These are phyloP conservation scores for Lithodes maja DNA, from an alignment of 2,888 invertebrate genomes.

Conservation along the genomic window DNA sequence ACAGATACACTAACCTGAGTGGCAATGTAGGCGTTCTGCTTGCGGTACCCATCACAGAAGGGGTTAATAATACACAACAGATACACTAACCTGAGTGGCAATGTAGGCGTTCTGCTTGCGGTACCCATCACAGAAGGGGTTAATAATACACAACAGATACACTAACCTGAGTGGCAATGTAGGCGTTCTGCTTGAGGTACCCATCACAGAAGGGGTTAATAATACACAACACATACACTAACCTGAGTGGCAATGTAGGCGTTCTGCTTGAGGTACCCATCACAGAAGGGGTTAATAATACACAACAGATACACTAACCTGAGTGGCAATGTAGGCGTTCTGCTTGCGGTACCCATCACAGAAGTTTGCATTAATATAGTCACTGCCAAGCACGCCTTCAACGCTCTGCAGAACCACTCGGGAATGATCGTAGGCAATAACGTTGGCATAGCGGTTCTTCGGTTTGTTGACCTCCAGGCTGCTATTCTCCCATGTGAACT, in stretches of 20 bases:
- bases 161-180: too few relatives aligned
- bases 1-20: too few relatives aligned
- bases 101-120: conserved; percentile 98
- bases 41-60: too few relatives aligned
- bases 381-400: conserved; percentile 92
- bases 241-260: too few relatives aligned
- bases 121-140: conserved; percentile 95
- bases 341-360: conserved; percentile 99
- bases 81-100: conserved; percentile 85
- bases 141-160: too few relatives aligned
- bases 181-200: too few relatives aligned
- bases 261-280: too few relatives aligned
- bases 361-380: conserved; percentile 99
- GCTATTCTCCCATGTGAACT: conserved; percentile 99
- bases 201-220: too few relatives aligned
- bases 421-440: conserved; percentile 99
- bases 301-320: conserved; percentile 74
- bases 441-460: conserved; percentile 99
- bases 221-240: too few relatives aligned
- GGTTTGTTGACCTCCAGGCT: conserved; percentile 98
- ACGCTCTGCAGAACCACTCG: conserved; percentile 93
- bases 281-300: too few relatives aligned
- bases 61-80: too few relatives aligned
- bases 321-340: conserved; percentile 99
- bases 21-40: too few relatives aligned